Evolutionary conservation across 2,888 invertebrate genomes (phyloP).

Genomic region (Cephus runcator): DNA sequence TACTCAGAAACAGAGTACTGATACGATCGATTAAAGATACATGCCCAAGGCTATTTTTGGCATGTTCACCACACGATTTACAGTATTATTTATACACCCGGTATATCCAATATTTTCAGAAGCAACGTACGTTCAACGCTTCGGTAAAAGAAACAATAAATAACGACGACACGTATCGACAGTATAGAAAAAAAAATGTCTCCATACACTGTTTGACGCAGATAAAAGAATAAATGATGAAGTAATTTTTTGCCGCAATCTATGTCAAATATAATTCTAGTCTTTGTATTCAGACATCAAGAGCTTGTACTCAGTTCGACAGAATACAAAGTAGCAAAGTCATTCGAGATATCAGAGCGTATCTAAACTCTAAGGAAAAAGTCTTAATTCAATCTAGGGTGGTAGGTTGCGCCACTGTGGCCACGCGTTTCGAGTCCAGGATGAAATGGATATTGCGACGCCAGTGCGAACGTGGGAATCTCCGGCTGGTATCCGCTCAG

Average conservation of each 20-base stretch:
- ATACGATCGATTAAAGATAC: conserved; percentile 18
- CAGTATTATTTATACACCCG: not conserved
- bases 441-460: conserved; percentile 56
- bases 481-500: conserved; percentile 65
- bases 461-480: conserved; percentile 60
- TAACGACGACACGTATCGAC: not conserved
- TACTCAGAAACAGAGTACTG: not conserved
- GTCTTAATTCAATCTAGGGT: not conserved
- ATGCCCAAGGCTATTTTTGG: conserved; percentile 11
- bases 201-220: not conserved
- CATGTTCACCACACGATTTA: not conserved
- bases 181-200: not conserved
- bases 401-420: conserved; percentile 8
- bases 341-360: not conserved
- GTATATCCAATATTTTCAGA: not conserved
- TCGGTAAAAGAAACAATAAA: not conserved
- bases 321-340: not conserved
- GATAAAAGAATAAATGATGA: not conserved
- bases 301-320: not conserved
- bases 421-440: conserved; percentile 15
- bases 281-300: not conserved
- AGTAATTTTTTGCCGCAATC: not conserved
- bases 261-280: not conserved
- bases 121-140: not conserved
- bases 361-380: not conserved